These are phyloP conservation scores for Festucalex cinctus DNA, from an alignment of 2,113 vertebrate species.

Conservation along the genomic window DNA sequence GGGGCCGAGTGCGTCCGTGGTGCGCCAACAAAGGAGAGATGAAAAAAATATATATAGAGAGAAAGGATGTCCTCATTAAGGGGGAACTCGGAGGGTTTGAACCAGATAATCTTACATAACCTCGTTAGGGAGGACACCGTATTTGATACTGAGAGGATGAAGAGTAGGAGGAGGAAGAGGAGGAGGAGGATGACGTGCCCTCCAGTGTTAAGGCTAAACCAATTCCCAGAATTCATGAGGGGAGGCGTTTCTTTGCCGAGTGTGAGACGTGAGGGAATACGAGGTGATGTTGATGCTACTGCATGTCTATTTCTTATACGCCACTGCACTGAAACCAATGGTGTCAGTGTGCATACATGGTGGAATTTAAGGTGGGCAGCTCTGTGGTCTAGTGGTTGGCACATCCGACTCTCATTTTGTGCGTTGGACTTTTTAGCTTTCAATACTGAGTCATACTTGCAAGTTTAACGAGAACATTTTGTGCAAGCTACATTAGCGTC, in stretches of 20 bases:
- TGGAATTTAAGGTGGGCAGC: neutral
- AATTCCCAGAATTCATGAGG: constrained; percentile 21
- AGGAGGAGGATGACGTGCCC: constrained; percentile 60
- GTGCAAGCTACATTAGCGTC: neutral
- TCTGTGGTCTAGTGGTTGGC: neutral
- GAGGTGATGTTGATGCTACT: neutral
- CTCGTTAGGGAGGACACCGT: constrained; percentile 68
- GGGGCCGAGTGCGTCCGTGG: constrained; percentile 20
- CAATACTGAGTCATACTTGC: neutral
- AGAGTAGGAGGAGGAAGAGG: constrained; percentile 17
- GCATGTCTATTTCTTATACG: neutral
- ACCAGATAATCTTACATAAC: constrained; percentile 76
- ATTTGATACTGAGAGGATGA: constrained; percentile 68
- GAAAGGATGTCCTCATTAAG: constrained; percentile 76
- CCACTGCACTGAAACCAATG: neutral
- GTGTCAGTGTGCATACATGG: neutral
- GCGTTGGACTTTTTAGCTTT: no score
- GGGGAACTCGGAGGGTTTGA: constrained; percentile 72
- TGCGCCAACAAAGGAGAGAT: constrained; percentile 46
- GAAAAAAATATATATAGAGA: constrained; percentile 21
- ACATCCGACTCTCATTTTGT: neutral
- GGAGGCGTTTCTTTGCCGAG: neutral
- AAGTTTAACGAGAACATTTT: neutral
- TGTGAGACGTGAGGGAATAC: constrained; percentile 6
- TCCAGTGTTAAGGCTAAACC: constrained; percentile 30